These are phyloP conservation scores for Prenolepis imparis DNA, from an alignment of 2,888 invertebrate species.

Conservation along the genomic window DNA sequence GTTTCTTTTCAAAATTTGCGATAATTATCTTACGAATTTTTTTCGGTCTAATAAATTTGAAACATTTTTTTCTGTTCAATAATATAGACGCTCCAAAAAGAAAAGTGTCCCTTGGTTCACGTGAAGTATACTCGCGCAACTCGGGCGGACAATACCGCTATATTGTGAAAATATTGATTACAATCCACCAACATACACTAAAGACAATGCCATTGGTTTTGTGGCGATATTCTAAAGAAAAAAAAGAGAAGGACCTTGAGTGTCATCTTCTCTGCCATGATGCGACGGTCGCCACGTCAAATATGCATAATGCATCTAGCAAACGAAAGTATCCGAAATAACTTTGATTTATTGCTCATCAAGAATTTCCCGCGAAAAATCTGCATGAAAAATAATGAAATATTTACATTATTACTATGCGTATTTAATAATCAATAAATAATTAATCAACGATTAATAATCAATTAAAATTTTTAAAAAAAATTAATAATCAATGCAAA, in stretches of 20 bases:
- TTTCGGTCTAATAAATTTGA: not conserved
- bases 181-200: slow-evolving; percentile 84
- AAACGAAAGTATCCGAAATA: slow-evolving; percentile 12
- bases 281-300: not conserved
- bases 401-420: not conserved
- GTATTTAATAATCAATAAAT: too few species aligned
- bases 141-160: slow-evolving; percentile 83
- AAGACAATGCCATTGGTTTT: slow-evolving; percentile 83
- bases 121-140: slow-evolving; percentile 76
- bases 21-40: not conserved
- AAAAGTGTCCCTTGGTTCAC: slow-evolving; percentile 56
- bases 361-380: not conserved
- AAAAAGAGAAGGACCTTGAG: slow-evolving; percentile 79
- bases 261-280: slow-evolving; percentile 53
- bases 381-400: not conserved
- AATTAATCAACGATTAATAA: too few species aligned
- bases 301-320: not conserved
- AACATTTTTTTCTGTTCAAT: not conserved
- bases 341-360: slow-evolving; percentile 4
- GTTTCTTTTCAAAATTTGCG: not conserved
- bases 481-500: not conserved
- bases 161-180: slow-evolving; percentile 86
- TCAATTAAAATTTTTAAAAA: too few species aligned
- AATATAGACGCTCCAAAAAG: not conserved
- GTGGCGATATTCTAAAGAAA: slow-evolving; percentile 75